Conservation (phyloP, 2,797 vertebrate species). For the Tinamus major region DNA sequence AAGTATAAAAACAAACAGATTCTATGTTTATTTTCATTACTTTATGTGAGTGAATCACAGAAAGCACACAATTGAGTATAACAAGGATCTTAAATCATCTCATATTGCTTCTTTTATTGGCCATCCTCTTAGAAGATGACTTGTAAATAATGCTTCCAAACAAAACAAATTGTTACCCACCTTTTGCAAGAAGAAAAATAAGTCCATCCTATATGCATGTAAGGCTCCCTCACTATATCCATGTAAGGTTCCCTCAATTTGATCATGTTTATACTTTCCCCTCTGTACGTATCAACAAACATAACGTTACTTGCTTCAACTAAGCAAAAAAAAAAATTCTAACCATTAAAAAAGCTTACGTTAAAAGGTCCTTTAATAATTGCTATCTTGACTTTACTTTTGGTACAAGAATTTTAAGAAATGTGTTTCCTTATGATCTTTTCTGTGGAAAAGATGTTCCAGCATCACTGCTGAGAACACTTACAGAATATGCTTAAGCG, state of each 20-base stretch:
- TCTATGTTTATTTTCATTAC: neutral
- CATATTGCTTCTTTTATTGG: neutral
- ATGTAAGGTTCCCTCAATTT: neutral
- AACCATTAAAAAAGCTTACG: neutral
- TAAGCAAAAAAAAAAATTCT: neutral
- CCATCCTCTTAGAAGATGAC: neutral
- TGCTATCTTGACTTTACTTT: neutral
- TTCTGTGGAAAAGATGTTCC: neutral
- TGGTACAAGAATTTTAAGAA: neutral
- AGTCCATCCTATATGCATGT: accelerated
- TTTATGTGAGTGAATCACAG: neutral
- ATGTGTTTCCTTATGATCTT: neutral
- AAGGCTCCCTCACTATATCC: neutral
- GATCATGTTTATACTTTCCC: neutral
- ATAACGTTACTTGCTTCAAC: neutral
- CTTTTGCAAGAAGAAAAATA: neutral
- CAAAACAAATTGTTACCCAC: neutral
- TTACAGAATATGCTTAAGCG: neutral
- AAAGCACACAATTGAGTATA: neutral
- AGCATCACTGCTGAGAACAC: neutral
- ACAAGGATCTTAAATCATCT: neutral
- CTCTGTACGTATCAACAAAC: neutral
- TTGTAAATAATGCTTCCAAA: neutral
- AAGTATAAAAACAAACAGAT: neutral
- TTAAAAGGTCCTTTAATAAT: neutral